Evolutionary conservation across 2,797 vertebrate genomes (phyloP).

Genomic region (Diplodus puntazzo): DNA sequence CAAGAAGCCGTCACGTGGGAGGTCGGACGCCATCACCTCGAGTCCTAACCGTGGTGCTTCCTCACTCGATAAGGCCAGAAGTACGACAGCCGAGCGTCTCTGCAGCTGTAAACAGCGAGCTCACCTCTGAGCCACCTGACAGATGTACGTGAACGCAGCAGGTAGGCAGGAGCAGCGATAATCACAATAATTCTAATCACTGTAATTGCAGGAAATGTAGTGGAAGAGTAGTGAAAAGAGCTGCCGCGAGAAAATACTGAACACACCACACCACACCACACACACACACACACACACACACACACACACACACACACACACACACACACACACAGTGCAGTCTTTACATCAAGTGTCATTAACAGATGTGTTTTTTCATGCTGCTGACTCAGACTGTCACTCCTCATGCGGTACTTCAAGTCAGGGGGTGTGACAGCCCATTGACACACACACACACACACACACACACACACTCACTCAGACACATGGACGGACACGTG

Average conservation of each 20-base stretch:
- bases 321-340: neutral
- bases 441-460: slow-evolving; percentile 18
- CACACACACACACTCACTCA: neutral
- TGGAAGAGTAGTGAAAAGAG: slow-evolving; percentile 3
- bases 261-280: neutral
- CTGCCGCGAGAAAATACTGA: neutral
- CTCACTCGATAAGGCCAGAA: neutral
- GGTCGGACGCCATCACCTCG: neutral
- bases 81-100: neutral
- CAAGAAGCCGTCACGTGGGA: neutral
- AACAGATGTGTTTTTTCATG: slow-evolving; percentile 44
- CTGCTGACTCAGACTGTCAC: slow-evolving; percentile 56
- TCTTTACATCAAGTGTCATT: slow-evolving; percentile 41
- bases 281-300: slow-evolving; percentile 9
- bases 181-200: slow-evolving; percentile 1
- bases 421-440: slow-evolving; percentile 15
- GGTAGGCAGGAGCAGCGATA: neutral
- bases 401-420: slow-evolving; percentile 39
- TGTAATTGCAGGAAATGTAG: slow-evolving; percentile 24
- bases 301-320: slow-evolving; percentile 12
- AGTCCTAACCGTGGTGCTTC: neutral
- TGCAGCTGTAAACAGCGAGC: neutral
- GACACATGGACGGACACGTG: neutral
- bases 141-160: neutral
- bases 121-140: neutral